These are phyloP conservation scores for Gavialis gangeticus DNA, from an alignment of 2,113 vertebrate species.

Conservation along the genomic window DNA sequence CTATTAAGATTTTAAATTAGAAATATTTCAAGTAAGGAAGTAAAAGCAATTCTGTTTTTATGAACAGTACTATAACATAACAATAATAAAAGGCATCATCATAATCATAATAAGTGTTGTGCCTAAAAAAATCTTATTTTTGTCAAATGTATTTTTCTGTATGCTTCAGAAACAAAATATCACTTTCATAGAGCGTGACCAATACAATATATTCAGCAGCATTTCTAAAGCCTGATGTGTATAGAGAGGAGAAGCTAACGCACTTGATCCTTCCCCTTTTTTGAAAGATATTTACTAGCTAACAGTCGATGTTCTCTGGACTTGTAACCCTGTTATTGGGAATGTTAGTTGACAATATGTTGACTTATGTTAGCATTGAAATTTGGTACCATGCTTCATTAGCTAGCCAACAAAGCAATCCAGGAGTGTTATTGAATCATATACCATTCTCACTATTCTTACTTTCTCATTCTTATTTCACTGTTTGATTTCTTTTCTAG, in stretches of 20 bases:
- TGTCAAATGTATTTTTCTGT: background rate
- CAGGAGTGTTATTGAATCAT: slow-evolving; percentile 55
- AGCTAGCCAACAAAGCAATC: slow-evolving; percentile 66
- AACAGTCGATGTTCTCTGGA: background rate
- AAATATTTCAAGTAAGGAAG: background rate
- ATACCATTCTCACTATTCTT: slow-evolving; percentile 31
- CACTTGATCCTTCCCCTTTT: background rate
- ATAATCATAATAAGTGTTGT: accelerated
- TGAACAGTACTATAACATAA: background rate
- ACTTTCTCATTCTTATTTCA: slow-evolving; percentile 60
- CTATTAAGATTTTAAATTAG: background rate
- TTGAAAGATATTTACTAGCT: background rate
- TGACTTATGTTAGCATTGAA: slow-evolving; percentile 53
- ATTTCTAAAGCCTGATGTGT: background rate
- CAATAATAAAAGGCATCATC: background rate
- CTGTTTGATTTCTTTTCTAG: background rate
- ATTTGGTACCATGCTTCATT: slow-evolving; percentile 67
- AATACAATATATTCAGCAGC: background rate
- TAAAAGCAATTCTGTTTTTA: background rate
- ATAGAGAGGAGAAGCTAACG: background rate
- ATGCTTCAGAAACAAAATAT: accelerated
- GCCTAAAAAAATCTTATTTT: background rate
- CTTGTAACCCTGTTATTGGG: background rate
- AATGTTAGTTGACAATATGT: background rate
- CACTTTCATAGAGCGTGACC: accelerated